Conservation (phyloP, 1,140 invertebrate species). For the Lithobius niger region DNA sequence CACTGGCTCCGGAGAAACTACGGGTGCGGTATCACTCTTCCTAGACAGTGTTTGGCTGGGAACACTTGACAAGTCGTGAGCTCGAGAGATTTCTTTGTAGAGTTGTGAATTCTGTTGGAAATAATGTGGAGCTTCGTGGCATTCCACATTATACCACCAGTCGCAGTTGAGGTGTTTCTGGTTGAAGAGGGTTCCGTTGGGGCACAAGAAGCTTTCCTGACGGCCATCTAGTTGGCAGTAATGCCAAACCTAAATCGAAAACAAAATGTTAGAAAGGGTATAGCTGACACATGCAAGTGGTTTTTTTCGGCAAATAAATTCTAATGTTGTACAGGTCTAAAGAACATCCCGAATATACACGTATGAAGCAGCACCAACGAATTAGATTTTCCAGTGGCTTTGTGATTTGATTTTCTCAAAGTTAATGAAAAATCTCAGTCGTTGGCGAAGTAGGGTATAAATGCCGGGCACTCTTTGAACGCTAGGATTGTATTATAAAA, state of each 20-base stretch:
- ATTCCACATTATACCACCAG: slow-evolving; percentile 26
- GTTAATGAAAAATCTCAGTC: no score
- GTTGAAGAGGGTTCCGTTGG: slow-evolving; percentile 27
- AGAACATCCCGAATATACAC: background rate
- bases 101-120: background rate
- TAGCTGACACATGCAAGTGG: background rate
- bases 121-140: background rate
- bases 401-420: background rate
- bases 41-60: no score
- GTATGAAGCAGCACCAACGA: background rate
- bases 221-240: slow-evolving; percentile 13
- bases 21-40: no score
- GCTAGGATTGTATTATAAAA: no score
- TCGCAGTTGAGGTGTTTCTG: slow-evolving; percentile 22
- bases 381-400: background rate
- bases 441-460: no score
- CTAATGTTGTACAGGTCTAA: background rate
- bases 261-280: slow-evolving; percentile 1
- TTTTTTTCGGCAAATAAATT: background rate
- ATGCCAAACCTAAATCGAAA: slow-evolving; percentile 20
- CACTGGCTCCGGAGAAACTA: no score
- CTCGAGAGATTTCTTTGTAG: background rate
- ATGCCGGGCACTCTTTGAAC: no score
- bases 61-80: background rate
- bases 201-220: slow-evolving; percentile 22